Evolutionary conservation across 2,113 vertebrate genomes (phyloP).

Genomic region (Cinclus cinclus): DNA sequence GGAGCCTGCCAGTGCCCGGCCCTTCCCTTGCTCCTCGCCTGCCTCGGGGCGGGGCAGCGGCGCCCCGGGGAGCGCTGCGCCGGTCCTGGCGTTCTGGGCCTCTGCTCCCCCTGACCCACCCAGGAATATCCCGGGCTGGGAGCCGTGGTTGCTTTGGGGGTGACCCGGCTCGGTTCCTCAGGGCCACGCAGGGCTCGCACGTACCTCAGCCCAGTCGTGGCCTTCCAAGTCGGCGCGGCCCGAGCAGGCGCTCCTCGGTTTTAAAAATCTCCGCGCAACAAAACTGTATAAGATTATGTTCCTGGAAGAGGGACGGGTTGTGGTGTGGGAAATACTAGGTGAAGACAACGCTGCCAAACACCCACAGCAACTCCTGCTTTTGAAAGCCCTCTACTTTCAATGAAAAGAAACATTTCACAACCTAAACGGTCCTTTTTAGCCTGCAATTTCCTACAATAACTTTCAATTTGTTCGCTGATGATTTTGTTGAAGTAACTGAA

Average conservation of each 20-base stretch:
- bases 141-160: too few species aligned
- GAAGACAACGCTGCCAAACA: background rate
- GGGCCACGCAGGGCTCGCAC: background rate
- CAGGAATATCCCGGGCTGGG: background rate
- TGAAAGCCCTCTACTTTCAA: slow-evolving; percentile 15
- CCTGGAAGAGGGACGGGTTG: slow-evolving; percentile 20
- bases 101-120: background rate
- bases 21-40: background rate
- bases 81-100: too few species aligned
- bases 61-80: too few species aligned
- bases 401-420: slow-evolving; percentile 33
- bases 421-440: slow-evolving; percentile 17
- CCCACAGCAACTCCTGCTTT: background rate
- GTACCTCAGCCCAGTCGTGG: background rate
- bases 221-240: background rate
- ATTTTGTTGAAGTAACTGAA: slow-evolving; percentile 64
- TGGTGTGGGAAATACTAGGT: background rate
- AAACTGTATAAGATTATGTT: background rate
- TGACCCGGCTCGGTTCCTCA: background rate
- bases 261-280: background rate
- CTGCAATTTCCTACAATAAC: slow-evolving; percentile 45
- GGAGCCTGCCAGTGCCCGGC: background rate
- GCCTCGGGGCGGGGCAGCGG: background rate
- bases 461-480: slow-evolving; percentile 32
- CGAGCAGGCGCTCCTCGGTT: background rate